phyloP scores from a whole-genome alignment of 1,140 invertebrate species.

The Bradysia coprophila region DNA sequence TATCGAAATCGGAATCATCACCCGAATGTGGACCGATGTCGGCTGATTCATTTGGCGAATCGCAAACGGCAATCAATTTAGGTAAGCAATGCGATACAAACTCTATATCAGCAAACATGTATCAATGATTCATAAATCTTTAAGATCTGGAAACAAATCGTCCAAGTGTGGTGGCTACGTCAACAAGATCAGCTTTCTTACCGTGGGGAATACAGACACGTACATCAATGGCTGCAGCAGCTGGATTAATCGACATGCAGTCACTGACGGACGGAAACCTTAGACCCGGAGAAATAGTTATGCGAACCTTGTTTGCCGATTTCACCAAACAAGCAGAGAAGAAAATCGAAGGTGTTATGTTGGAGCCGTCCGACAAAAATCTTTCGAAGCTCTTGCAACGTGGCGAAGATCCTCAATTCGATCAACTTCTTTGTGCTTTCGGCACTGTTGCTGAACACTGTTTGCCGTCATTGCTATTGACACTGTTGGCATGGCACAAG shows the following conservation, averaged over 20 bases:
- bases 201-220: conserved; percentile 21
- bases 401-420: conserved; percentile 86
- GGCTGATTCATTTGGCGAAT: background rate
- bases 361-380: conserved; percentile 74
- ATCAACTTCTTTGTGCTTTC: conserved; percentile 84
- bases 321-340: conserved; percentile 84
- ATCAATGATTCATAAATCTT: background rate
- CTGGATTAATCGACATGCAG: conserved; percentile 2
- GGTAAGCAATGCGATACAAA: background rate
- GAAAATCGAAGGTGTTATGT: conserved; percentile 89
- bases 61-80: background rate
- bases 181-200: conserved; percentile 17
- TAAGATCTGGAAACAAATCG: background rate
- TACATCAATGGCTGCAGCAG: conserved; percentile 18
- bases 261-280: conserved; percentile 13
- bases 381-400: conserved; percentile 85
- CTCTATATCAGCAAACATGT: background rate
- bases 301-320: conserved; percentile 84
- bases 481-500: conserved; percentile 95
- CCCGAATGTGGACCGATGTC: background rate
- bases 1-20: background rate
- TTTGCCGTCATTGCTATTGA: conserved; percentile 80
- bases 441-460: conserved; percentile 93
- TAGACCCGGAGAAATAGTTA: conserved; percentile 83
- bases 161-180: conserved; percentile 1